These are phyloP conservation scores for Chromis chromis DNA, from an alignment of 2,797 vertebrate species.

Conservation along the genomic window DNA sequence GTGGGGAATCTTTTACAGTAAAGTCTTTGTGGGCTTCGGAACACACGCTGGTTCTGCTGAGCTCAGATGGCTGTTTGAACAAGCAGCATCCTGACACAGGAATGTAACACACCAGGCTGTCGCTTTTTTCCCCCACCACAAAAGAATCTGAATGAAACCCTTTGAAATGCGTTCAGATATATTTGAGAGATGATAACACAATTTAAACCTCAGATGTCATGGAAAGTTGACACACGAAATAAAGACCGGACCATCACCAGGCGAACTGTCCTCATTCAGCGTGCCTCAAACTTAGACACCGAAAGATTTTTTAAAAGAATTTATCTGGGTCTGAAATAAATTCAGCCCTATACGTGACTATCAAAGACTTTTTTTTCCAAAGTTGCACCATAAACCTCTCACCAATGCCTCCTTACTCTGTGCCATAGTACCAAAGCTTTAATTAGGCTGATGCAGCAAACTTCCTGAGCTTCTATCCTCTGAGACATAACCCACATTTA, in stretches of 20 bases:
- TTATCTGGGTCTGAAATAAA: background rate
- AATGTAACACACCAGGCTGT: slow-evolving; percentile 18
- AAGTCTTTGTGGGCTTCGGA: slow-evolving; percentile 38
- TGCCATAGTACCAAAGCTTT: background rate
- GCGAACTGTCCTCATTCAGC: background rate
- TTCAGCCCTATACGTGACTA: background rate
- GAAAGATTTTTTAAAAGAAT: slow-evolving; percentile 5
- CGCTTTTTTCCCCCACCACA: background rate
- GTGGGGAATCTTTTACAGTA: slow-evolving; percentile 32
- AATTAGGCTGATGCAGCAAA: slow-evolving; percentile 26
- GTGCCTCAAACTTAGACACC: background rate
- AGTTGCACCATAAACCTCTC: background rate
- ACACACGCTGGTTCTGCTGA: slow-evolving; percentile 20
- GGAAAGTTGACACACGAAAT: background rate
- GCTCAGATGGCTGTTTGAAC: slow-evolving; percentile 42
- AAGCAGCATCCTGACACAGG: slow-evolving; percentile 25
- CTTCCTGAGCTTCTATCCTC: slow-evolving; percentile 17
- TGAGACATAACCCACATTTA: slow-evolving; percentile 50
- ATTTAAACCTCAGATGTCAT: slow-evolving; percentile 3
- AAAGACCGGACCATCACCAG: background rate
- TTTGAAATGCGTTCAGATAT: slow-evolving; percentile 19
- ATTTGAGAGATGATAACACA: background rate
- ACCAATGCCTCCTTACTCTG: slow-evolving; percentile 15
- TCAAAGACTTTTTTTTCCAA: background rate
- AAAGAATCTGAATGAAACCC: slow-evolving; percentile 14